Conservation (phyloP, 1,140 invertebrate genomes). For the Bombus sylvicola region DNA sequence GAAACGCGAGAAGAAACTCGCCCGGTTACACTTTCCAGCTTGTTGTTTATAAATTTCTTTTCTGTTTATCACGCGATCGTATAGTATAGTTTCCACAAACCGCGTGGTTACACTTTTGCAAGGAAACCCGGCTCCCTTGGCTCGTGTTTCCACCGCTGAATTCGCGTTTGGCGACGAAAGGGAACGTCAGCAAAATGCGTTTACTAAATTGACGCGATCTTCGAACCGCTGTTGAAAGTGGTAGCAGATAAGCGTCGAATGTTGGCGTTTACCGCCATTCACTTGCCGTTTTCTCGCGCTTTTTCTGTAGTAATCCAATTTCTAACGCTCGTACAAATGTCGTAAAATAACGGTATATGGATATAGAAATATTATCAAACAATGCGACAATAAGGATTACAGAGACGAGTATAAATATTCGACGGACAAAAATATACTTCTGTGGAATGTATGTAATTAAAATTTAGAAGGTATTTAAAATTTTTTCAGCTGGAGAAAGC, state of each 20-base stretch:
- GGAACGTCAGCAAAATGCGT: slow-evolving; percentile 31
- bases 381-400: no score
- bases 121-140: slow-evolving; percentile 20
- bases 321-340: neutral
- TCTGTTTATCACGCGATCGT: neutral
- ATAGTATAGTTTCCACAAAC: neutral
- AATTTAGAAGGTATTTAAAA: no score
- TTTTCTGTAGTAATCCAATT: neutral
- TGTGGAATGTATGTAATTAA: no score
- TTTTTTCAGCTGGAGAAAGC: no score
- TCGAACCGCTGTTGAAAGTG: slow-evolving; percentile 2
- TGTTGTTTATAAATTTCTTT: slow-evolving; percentile 40
- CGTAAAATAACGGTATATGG: neutral
- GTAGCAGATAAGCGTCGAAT: neutral
- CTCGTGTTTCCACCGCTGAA: slow-evolving; percentile 41
- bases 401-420: neutral
- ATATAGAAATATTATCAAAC: neutral
- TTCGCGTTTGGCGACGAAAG: slow-evolving; percentile 41
- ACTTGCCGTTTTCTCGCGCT: no score
- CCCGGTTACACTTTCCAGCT: neutral
- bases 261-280: neutral
- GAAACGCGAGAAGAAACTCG: neutral
- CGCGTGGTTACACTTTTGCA: slow-evolving; percentile 23
- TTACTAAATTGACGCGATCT: slow-evolving; percentile 26
- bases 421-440: neutral